phyloP scores from a whole-genome alignment of 2,113 vertebrate species.

The Hippolais icterina region DNA sequence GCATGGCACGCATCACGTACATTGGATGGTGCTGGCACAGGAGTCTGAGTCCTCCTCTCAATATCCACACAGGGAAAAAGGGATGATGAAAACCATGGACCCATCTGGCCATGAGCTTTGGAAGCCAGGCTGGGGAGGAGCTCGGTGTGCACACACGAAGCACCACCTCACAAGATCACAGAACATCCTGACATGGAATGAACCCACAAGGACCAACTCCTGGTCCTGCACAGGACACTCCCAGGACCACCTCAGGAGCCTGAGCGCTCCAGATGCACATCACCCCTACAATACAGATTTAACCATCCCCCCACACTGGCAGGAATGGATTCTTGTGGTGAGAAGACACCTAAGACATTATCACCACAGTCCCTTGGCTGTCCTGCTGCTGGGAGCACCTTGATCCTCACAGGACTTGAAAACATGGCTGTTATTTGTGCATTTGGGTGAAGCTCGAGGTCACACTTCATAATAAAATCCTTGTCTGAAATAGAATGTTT shows the following conservation, averaged over 20 bases:
- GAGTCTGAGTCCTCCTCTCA: not conserved
- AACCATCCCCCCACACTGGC: not conserved
- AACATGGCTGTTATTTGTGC: not conserved
- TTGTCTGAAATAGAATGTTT: not conserved
- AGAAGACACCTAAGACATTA: not conserved
- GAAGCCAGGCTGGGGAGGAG: not conserved
- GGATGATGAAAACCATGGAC: not conserved
- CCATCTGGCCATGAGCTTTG: not conserved
- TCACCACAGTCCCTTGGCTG: not conserved
- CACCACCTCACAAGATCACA: not conserved
- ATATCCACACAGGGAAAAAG: not conserved
- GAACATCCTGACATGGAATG: not conserved
- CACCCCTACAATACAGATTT: not conserved
- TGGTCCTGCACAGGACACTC: not conserved
- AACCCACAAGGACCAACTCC: not conserved
- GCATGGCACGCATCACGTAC: accelerated
- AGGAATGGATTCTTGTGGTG: not conserved
- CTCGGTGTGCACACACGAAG: not conserved
- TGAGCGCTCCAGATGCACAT: not conserved
- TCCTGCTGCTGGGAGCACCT: not conserved
- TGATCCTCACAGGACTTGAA: not conserved
- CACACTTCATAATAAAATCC: not conserved
- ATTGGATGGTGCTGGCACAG: not conserved
- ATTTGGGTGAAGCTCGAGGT: not conserved
- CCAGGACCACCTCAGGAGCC: not conserved